These are phyloP conservation scores for Aldabrachelys gigantea DNA, from an alignment of 2,113 vertebrate genomes.

Conservation along the genomic window DNA sequence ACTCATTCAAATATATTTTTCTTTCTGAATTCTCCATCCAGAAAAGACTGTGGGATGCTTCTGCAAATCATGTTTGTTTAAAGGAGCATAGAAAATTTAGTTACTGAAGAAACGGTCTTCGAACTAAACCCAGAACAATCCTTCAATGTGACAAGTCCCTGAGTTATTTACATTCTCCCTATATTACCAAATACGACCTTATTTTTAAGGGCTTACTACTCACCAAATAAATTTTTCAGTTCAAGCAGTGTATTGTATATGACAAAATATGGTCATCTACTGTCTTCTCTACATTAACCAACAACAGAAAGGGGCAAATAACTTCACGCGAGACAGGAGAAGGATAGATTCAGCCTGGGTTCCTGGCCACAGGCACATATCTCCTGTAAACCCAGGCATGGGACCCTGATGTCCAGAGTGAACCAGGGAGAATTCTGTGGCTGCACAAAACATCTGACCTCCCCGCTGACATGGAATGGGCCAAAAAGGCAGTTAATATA, in stretches of 20 bases:
- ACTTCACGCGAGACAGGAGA: not conserved
- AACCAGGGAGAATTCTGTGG: fast-evolving
- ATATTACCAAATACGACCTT: not conserved
- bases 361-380: not conserved
- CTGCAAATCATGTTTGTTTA: slow-evolving; percentile 16
- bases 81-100: slow-evolving; percentile 22
- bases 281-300: not conserved
- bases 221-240: not conserved
- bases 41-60: slow-evolving; percentile 43
- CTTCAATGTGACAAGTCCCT: not conserved
- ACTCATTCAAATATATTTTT: not conserved
- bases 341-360: not conserved
- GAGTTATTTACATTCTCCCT: not conserved
- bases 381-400: not conserved
- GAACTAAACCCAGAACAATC: not conserved
- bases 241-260: not conserved
- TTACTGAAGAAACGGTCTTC: not conserved
- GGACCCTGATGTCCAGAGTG: not conserved
- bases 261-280: fast-evolving
- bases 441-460: fast-evolving
- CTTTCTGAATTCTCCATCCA: slow-evolving; percentile 42
- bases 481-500: not conserved
- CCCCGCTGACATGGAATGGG: not conserved
- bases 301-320: not conserved
- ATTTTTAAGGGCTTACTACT: not conserved